Evolutionary conservation across 2,113 vertebrate genomes (phyloP).

Genomic region (Corythaixoides concolor): DNA sequence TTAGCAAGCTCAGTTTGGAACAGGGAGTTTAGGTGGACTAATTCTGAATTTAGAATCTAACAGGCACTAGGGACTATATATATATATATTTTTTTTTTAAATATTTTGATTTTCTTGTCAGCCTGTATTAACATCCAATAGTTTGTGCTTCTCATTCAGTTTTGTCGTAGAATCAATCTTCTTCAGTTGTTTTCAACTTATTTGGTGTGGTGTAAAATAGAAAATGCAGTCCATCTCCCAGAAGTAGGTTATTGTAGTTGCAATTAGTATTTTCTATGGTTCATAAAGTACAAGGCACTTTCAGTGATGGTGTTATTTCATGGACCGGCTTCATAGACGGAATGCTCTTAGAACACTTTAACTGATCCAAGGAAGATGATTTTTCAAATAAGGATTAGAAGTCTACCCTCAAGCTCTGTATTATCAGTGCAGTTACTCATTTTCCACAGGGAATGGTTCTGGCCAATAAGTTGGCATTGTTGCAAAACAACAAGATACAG

Average conservation of each 20-base stretch:
- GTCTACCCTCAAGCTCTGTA: background rate
- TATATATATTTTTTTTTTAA: background rate
- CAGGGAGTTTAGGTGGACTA: background rate
- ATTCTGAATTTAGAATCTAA: background rate
- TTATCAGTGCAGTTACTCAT: background rate
- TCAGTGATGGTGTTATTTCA: background rate
- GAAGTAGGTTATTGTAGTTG: background rate
- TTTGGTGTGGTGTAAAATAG: background rate
- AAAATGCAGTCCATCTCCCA: background rate
- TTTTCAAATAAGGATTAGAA: background rate
- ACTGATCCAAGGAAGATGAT: background rate
- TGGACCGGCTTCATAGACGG: background rate
- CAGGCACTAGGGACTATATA: background rate
- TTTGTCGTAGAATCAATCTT: background rate
- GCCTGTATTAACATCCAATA: background rate
- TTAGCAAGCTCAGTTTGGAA: background rate
- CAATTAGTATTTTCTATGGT: background rate
- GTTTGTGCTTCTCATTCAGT: background rate
- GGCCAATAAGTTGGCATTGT: background rate
- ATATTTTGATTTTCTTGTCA: background rate
- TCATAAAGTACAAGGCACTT: background rate
- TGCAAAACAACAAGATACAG: background rate
- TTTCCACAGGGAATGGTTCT: background rate
- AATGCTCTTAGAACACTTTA: background rate
- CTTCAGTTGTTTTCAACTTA: background rate